Percentiles rank a stretch among this genome's conserved stretches.
Evolutionary conservation across 2,797 vertebrate species (phyloP).

Genomic region (Astyanax mexicanus): DNA sequence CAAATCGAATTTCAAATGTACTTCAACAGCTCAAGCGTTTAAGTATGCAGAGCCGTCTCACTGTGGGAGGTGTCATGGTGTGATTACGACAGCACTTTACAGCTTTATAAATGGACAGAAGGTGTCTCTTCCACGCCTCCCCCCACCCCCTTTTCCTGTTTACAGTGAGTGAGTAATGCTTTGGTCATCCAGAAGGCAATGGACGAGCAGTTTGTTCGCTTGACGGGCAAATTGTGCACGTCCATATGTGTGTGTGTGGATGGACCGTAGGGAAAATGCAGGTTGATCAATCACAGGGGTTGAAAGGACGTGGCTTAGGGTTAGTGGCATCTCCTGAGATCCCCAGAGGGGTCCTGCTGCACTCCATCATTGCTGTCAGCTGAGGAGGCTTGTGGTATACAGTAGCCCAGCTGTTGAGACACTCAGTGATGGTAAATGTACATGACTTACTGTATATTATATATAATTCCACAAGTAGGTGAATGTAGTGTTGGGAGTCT

Average conservation of each 20-base stretch:
- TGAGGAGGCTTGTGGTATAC: constrained; percentile 39
- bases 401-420: background rate
- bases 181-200: constrained; percentile 61
- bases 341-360: constrained; percentile 61
- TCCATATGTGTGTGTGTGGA: constrained; percentile 18
- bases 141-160: constrained; percentile 48
- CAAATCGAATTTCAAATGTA: background rate
- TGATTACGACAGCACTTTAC: constrained; percentile 52
- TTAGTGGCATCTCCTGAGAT: constrained; percentile 42
- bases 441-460: background rate
- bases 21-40: constrained; percentile 1
- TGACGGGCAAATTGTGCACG: constrained; percentile 51
- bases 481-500: too few relatives aligned
- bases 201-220: constrained; percentile 64
- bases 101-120: constrained; percentile 52
- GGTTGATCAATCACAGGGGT: constrained; percentile 74
- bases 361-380: constrained; percentile 50
- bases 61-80: constrained; percentile 47
- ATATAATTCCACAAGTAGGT: too few relatives aligned
- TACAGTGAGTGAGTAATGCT: constrained; percentile 51
- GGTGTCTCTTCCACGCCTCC: constrained; percentile 22
- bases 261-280: constrained; percentile 58
- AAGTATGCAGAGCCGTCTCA: constrained; percentile 22
- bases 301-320: constrained; percentile 64
- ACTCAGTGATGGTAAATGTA: background rate